phyloP scores from a whole-genome alignment of 2,888 invertebrate species.

The Drosophila nigritarsus region DNA sequence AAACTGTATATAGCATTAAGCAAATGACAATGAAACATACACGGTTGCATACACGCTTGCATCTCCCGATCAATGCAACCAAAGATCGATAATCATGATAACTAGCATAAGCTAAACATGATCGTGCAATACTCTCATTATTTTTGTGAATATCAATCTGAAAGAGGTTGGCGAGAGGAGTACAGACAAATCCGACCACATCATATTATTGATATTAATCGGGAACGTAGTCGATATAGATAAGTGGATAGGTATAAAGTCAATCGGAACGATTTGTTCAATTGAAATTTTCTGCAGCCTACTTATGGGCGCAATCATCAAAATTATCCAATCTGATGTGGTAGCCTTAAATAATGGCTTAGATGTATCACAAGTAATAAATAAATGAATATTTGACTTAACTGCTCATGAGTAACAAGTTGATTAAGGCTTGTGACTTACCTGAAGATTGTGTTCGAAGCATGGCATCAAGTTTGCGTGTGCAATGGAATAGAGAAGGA shows the following conservation, averaged over 20 bases:
- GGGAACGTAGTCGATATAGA: not conserved
- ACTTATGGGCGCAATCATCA: not conserved
- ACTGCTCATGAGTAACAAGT: not conserved
- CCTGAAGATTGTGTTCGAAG: conserved; percentile 5
- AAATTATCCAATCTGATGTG: not conserved
- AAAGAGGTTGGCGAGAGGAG: not conserved
- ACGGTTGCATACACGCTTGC: not conserved
- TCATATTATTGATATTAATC: not conserved
- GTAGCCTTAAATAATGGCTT: not conserved
- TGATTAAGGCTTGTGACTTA: conserved; percentile 20
- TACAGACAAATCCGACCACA: not conserved
- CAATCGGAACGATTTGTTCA: not conserved
- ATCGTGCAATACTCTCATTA: not conserved
- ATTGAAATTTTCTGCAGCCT: not conserved
- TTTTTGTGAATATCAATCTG: not conserved
- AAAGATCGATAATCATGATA: not conserved
- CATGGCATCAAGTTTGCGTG: conserved; percentile 10
- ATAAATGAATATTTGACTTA: not conserved
- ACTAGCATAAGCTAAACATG: not conserved
- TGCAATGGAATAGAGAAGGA: conserved; percentile 41
- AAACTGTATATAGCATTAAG: not conserved
- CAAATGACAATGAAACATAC: not conserved
- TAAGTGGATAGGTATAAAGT: not conserved
- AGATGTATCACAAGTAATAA: not conserved
- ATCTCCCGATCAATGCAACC: not conserved